These are phyloP conservation scores for Mechanitis mazaeus DNA, from an alignment of 2,888 invertebrate species.

Conservation along the genomic window DNA sequence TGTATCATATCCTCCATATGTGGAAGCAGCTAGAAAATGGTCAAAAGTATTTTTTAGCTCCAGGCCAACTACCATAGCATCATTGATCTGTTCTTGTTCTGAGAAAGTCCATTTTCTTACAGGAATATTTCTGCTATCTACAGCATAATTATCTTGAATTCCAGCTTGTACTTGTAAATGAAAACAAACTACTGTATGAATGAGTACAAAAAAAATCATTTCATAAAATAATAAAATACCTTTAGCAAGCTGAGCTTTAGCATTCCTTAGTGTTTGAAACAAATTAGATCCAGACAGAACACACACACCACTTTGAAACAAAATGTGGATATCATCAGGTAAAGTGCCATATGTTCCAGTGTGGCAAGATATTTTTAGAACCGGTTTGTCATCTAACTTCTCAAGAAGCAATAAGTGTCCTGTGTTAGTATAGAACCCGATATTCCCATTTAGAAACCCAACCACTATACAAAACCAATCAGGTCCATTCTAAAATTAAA, in stretches of 20 bases:
- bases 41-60: constrained; percentile 88
- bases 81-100: constrained; percentile 84
- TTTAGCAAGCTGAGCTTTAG: constrained; percentile 86
- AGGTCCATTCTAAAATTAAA: constrained; percentile 77
- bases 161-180: constrained; percentile 80
- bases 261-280: constrained; percentile 86
- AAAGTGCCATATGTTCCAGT: constrained; percentile 72
- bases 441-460: constrained; percentile 89
- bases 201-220: constrained; percentile 26
- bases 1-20: constrained; percentile 84
- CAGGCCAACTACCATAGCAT: constrained; percentile 86
- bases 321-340: constrained; percentile 84
- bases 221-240: constrained; percentile 63
- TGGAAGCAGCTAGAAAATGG: constrained; percentile 88
- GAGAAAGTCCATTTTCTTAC: constrained; percentile 93
- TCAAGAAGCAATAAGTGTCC: constrained; percentile 89
- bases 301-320: constrained; percentile 83
- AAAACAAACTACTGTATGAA: too few relatives aligned
- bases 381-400: constrained; percentile 88
- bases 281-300: constrained; percentile 86
- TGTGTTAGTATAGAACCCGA: constrained; percentile 92
- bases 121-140: constrained; percentile 79
- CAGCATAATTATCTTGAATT: constrained; percentile 72
- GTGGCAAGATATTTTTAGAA: constrained; percentile 87
- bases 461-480: constrained; percentile 96